Evolutionary conservation across 2,113 vertebrate species (phyloP), one percentile per base, ranked within the genome.

Genomic region (Channa argus): DNA sequence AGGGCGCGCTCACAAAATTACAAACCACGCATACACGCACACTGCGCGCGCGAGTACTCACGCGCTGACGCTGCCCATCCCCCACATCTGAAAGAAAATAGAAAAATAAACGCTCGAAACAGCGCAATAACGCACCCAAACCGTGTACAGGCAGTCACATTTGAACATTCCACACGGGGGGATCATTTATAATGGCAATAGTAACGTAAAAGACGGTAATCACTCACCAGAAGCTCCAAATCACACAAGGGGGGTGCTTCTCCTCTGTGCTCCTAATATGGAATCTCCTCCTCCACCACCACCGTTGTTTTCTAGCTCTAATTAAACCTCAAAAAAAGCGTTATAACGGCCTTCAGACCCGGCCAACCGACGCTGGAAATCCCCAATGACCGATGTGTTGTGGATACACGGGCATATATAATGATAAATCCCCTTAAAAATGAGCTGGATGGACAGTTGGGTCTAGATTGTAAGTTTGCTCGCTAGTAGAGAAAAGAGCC

Each of bases 401-500:
- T 71, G 82, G 84, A 83, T 63, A 77, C 83, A 69, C 80, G 73
- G 84, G 74, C 80, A 85, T 56, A 75, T 71, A 68, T 50, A 5
- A 47, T 59, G 51, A 69, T 84, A 88, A 91, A 93, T 89, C 81
- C 90, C 55, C 71, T 73, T 76, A 81, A 89, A 93, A 88, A 78
- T 53, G 72, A 83, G 78, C 88, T 86, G 84, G 87, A 91, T 89
- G 93, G 92, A 95, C 94, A 95, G 95, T 95, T 91, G 94, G 93
- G 95, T 75, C 93, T 93, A 94, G 93, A 95, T 95, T 94, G 95
- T 94, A 89, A 90, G 93, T 94, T 95, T 95, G 96, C 94, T 93
- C 91, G 92, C 93, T 95, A 91, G 93, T 95, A 91, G 95, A 96
- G 95, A 96, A 96, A 95, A 95, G 90, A 96, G 96, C 96, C 97